Evolutionary conservation across 2,797 vertebrate genomes (phyloP), one percentile per base, ranked within the genome.

Genomic region (Esox masquinongy): DNA sequence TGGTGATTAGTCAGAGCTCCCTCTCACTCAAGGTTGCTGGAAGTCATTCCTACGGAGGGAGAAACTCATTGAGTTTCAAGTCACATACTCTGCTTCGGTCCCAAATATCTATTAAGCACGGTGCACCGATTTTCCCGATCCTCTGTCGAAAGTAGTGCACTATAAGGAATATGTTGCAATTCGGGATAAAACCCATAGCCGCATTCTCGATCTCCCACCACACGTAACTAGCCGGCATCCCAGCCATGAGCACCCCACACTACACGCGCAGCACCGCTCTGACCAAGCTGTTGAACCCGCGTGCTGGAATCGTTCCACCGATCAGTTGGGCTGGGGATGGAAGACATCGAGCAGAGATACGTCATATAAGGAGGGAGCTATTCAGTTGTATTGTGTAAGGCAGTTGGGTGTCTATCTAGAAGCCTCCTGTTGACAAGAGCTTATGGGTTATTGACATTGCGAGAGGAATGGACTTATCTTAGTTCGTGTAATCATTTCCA

Each of bases 31-130:
- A 74, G 77, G 72, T 78, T 70, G 24, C 24, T 70, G 36, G 19
- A 63, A 64, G 72, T 78, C 72, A 70, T 66, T 39, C 39, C 71
- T 24, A 34, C 14, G 66, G 72, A 70, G 56, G 19, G 43, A 19
- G 19, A 49, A 53, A 43, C 76, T 61, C 63, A 29, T 77, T 77
- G 22, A 59, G 31, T 43, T 68, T 73, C 76, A 16, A 29, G 71
- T 69, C 72, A 74, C 76, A 74, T 29, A 70, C 80, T 79, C 61
- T 39, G 63, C 15, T 2, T 76, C 63, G 77, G 22, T 43, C 24
- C 15, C 63, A 47, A n/a, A 43, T 22, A 56, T 19, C 53, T 56
- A 56, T n/a, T 56, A 39, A 5, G 36, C 36, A 39, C 4, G 36
- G 36, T 4, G 5, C 36, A 39, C 36, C 7, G 36, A 5, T 39